These are phyloP conservation scores for Patella depressa DNA, from an alignment of 2,888 invertebrate genomes.

Conservation along the genomic window DNA sequence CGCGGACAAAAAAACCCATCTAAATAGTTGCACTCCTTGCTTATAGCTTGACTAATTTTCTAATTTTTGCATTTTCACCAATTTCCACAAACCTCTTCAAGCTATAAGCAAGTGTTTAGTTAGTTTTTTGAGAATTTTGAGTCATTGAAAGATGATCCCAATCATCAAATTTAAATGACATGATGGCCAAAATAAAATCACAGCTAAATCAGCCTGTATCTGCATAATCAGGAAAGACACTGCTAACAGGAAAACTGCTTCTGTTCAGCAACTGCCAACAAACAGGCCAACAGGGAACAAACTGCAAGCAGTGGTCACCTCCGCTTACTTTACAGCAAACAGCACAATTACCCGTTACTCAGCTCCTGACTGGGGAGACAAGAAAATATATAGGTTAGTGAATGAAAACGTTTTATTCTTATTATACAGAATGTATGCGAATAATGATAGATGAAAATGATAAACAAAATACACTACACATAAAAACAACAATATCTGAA, in stretches of 20 bases:
- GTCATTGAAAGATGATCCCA: slow-evolving; percentile 1
- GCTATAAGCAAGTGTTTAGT: too few species aligned
- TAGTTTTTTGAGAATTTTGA: too few species aligned
- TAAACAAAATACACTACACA: neutral
- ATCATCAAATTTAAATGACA: slow-evolving; percentile 7
- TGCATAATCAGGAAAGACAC: slow-evolving; percentile 1
- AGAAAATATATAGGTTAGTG: neutral
- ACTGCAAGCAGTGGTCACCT: neutral
- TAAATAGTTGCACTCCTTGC: too few species aligned
- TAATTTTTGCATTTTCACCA: slow-evolving; percentile 19
- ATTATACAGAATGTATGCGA: neutral
- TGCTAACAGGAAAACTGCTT: slow-evolving; percentile 12
- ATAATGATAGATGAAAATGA: neutral
- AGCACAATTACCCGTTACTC: neutral
- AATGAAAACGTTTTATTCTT: neutral
- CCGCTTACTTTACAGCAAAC: neutral
- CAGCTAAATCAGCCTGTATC: neutral
- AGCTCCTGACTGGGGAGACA: slow-evolving; percentile 10
- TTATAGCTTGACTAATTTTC: too few species aligned
- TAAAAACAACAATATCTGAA: too few species aligned
- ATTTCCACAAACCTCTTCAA: slow-evolving; percentile 20
- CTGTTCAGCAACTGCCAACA: slow-evolving; percentile 6
- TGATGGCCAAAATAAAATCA: neutral
- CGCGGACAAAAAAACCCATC: too few species aligned
- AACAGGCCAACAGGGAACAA: neutral